Conservation (phyloP, 2,113 vertebrate species). For the Xenotilapia flavipinnis region DNA sequence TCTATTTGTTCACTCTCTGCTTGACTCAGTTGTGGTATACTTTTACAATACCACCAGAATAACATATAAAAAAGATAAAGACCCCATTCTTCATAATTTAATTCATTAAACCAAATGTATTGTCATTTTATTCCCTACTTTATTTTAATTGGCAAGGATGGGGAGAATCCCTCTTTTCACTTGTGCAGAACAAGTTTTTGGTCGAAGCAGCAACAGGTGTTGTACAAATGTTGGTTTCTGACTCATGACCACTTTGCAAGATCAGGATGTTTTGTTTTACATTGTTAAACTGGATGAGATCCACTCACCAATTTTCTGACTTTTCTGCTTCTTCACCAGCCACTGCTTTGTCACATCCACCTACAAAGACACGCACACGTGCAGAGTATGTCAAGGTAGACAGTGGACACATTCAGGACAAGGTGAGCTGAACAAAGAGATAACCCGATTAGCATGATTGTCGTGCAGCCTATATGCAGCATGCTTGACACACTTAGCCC, state of each 20-base stretch:
- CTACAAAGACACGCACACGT: conserved; percentile 26
- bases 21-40: not conserved
- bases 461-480: not conserved
- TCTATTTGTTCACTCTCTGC: not conserved
- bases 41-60: not conserved
- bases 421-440: not conserved
- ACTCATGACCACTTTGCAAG: not conserved
- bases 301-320: conserved; percentile 60
- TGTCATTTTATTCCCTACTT: not conserved
- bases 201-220: not conserved
- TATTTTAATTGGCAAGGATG: not conserved
- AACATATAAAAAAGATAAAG: not conserved
- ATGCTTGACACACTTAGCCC: not conserved
- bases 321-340: conserved; percentile 69
- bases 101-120: not conserved
- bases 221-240: not conserved
- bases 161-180: not conserved
- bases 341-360: conserved; percentile 69
- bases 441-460: not conserved
- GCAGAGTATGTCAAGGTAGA: not conserved
- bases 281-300: not conserved
- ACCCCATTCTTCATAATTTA: not conserved
- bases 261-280: not conserved
- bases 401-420: not conserved
- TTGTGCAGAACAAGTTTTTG: not conserved